Evolutionary conservation across 2,888 invertebrate species (phyloP), one percentile per base, ranked within the genome.

Genomic region (Quadroppia sp.): DNA sequence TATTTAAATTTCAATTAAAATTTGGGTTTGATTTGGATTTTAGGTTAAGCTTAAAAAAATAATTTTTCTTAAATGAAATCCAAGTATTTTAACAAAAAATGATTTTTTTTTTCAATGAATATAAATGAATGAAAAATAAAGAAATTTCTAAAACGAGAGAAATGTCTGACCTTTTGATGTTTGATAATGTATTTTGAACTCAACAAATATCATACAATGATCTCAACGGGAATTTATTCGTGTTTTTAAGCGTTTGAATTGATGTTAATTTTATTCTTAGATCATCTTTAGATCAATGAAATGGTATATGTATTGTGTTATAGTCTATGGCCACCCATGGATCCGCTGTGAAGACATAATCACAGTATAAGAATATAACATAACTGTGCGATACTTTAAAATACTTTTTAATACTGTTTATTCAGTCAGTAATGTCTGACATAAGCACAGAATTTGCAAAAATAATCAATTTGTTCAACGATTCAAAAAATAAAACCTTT

Each of bases 241-340:
- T 56, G 56, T 56, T 56, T 53, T 56, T 30, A 64, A 32, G 32
- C 20, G 20, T 20, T 32, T 25, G 11, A 40, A 64, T 40, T 64
- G 20, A 64, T 64, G 64, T 20, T 64, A 64, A 64, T 64, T 64
- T 64, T 64, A 64, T 64, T 36, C 30, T 59, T 30, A 17, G 4
- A 15, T 40, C 64, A 64, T 64, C 64, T 64, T 40, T 64, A 36
- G 23, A 64, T 36, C 64, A 40, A 40, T 20, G 36, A 64, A 36
- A 36, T 64, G 20, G 3, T n/a, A 23, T 40, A 23, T 64, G 36
- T 20, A 64, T 64, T 64, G 40, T 64, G 59, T 59, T 25, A 23
- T 25, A 13, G 67, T 32, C 42, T 45, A 4, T 69, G 69, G 25
- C 69, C 69, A 69, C 69, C 69, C 69, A 45, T 69, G 25, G 69